Percentiles rank a stretch among this genome's conserved stretches.
phyloP scores from a whole-genome alignment of 2,888 invertebrate species.

The Gibbula magus region DNA sequence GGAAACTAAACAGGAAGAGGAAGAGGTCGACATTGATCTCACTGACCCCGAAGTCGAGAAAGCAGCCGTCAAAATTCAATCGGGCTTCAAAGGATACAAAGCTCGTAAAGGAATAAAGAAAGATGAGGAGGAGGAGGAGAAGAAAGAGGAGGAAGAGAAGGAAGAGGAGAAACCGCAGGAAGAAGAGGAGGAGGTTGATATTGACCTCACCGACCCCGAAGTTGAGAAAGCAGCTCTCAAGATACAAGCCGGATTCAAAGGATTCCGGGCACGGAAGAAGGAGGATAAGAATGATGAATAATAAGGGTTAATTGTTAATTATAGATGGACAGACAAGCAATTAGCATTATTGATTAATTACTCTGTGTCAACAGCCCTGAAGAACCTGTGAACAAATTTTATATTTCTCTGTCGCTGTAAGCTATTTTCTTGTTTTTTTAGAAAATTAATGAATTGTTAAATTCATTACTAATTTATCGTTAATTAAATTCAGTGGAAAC shows the following conservation, averaged over 20 bases:
- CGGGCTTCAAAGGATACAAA: slow-evolving; percentile 66
- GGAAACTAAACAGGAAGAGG: slow-evolving; percentile 38
- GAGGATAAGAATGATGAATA: slow-evolving; percentile 24
- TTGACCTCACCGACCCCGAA: slow-evolving; percentile 60
- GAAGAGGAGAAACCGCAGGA: too few species aligned
- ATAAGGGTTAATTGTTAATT: slow-evolving; percentile 25
- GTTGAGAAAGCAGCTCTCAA: slow-evolving; percentile 65
- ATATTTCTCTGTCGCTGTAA: too few species aligned
- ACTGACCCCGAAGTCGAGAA: slow-evolving; percentile 69
- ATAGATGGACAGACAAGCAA: slow-evolving; percentile 30
- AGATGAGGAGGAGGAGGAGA: slow-evolving; percentile 2
- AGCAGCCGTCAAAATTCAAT: slow-evolving; percentile 72
- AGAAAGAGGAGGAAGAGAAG: slow-evolving; percentile 19
- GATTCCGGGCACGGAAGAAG: slow-evolving; percentile 45
- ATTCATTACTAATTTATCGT: too few species aligned
- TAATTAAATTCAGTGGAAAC: too few species aligned
- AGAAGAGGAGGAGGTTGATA: not conserved
- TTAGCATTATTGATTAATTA: not conserved
- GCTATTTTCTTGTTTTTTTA: too few species aligned
- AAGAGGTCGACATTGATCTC: slow-evolving; percentile 70
- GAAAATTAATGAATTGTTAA: too few species aligned
- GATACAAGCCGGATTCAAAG: slow-evolving; percentile 67
- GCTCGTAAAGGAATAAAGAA: slow-evolving; percentile 53
- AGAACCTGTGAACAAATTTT: too few species aligned
- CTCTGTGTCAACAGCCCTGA: too few species aligned